Conservation (phyloP, 2,888 invertebrate species). For the Tetragonisca angustula region DNA sequence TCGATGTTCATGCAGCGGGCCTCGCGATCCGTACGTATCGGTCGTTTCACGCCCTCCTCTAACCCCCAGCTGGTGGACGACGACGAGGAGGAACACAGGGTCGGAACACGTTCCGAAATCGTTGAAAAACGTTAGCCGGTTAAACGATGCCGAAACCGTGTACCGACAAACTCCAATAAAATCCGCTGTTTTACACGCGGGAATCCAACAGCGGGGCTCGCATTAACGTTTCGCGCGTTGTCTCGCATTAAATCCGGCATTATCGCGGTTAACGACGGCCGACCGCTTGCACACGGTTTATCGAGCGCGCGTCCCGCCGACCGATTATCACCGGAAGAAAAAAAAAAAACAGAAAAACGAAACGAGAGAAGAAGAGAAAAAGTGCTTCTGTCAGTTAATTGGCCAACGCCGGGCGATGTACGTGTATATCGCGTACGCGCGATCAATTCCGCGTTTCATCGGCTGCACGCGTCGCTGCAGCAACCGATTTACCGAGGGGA, state of each 20-base stretch:
- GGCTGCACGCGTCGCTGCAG: conserved; percentile 38
- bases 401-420: conserved; percentile 17
- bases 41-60: not conserved
- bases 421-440: not conserved
- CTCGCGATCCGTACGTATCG: not conserved
- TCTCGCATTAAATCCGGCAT: conserved; percentile 28
- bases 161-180: conserved; percentile 25
- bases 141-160: not conserved
- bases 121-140: conserved; percentile 1
- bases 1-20: conserved; percentile 8
- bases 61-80: not conserved
- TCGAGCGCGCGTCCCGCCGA: not conserved
- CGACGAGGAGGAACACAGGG: not conserved
- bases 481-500: conserved; percentile 61
- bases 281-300: conserved; percentile 21
- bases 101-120: not conserved
- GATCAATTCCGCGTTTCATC: conserved; percentile 61
- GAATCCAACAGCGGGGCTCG: conserved; percentile 11
- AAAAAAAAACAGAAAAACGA: not conserved
- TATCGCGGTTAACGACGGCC: conserved; percentile 18
- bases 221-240: conserved; percentile 16
- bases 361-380: not conserved
- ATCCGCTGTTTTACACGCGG: conserved; percentile 3
- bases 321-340: not conserved
- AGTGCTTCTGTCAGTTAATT: conserved; percentile 37